Percentiles rank a stretch among this genome's conserved stretches.
Evolutionary conservation across 2,888 invertebrate species (phyloP).

Genomic region (Vannuccia rotundouncinata): DNA sequence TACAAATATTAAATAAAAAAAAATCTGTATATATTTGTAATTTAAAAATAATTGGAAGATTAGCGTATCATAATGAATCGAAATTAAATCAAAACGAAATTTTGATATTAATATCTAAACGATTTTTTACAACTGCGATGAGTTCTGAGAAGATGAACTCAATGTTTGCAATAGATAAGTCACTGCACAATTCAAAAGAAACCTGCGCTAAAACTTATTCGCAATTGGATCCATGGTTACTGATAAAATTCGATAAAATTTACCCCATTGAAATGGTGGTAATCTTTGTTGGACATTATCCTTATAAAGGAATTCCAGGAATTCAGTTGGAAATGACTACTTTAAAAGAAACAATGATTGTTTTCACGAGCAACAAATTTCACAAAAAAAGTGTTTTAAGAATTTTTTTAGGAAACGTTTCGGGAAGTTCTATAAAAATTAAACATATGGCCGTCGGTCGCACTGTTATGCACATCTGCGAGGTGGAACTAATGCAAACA

Average conservation of each 20-base stretch:
- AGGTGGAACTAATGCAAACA: too few relatives aligned
- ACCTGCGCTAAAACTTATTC: not conserved
- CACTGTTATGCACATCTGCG: too few relatives aligned
- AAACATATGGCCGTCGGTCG: too few relatives aligned
- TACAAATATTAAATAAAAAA: not conserved
- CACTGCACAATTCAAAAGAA: not conserved
- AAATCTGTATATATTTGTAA: not conserved
- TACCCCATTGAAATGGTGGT: not conserved
- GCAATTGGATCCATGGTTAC: not conserved
- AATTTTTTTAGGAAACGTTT: too few relatives aligned
- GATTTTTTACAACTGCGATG: not conserved
- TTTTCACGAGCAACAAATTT: too few relatives aligned
- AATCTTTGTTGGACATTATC: not conserved
- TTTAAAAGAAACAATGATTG: too few relatives aligned
- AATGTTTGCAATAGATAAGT: not conserved
- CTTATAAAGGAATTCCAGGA: not conserved
- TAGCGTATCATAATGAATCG: not conserved
- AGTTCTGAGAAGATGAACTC: not conserved
- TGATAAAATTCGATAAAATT: not conserved
- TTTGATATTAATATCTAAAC: not conserved
- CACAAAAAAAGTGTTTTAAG: too few relatives aligned
- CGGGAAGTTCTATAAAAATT: too few relatives aligned
- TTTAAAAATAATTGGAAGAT: not conserved
- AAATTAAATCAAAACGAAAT: too few relatives aligned
- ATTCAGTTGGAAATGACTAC: not conserved